Base-by-base conservation (phyloP, 2,888 invertebrate species). In the Cheilosia variabilis region DNA sequence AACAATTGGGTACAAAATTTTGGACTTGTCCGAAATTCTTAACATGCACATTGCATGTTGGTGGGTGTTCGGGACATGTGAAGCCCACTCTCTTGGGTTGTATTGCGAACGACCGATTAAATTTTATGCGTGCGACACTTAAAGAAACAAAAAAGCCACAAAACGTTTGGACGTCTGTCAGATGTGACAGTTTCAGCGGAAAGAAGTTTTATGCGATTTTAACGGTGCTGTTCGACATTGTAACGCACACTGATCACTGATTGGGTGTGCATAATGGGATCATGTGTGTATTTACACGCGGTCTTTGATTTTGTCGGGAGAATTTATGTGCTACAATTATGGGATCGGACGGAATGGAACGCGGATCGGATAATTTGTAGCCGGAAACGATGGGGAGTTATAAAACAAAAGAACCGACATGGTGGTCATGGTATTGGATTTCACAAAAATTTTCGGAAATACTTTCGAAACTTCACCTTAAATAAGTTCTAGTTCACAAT, bases 31-130 rank as follows among this genome's bases (percentile, higher is more conserved):
- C 15, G 27, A 62, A 62, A 53, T 77, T 69, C 69, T 62, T 62
- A 77, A 68, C 68, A 55, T 50, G 27, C 60, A 65, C 47, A 7
- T 55, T 60, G 57, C 43, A 34, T 34, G 69, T 76, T 55, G 47
- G 82, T 83, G 82, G 77, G 82, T 83, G 82, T 77, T 68, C 13
- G 10, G 50, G 60, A 77, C 82, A 72, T 72, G 68, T 62, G 62
- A 66, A 72, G 55, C 82, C 82, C 77, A 78, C 81, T 65, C 81
- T 45, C 47, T 60, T 77, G 41, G 58, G 53, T 58, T 71, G 13
- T 82, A 82, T 83, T 83, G 77, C 82, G 68, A 83, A 62, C 66
- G 82, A 83, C 72, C 66, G 77, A 77, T 77, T 82, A 72, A 76
- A 47, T 71, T 82, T 71, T 77, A 77, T 81, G 45, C 62, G 55